Conservation (phyloP, 64 coral and sea anemone species). For the Pachyseris speciosa region DNA sequence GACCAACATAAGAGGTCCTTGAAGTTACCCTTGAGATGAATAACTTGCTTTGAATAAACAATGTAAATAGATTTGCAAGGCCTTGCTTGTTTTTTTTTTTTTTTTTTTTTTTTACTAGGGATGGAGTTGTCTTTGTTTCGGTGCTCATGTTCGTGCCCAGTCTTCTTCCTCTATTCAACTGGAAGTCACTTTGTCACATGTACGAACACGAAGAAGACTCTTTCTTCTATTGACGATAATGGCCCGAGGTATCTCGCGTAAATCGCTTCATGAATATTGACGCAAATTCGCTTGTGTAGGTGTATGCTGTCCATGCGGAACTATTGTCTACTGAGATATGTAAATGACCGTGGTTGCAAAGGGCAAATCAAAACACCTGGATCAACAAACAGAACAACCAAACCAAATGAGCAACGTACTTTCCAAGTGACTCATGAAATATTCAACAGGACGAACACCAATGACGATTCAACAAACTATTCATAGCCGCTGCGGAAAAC, state of each 20-base stretch:
- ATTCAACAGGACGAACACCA: conserved; percentile 13
- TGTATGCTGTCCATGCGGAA: not conserved
- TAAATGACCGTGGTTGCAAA: not conserved
- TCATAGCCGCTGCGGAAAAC: conserved; percentile 5
- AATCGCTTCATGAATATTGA: not conserved
- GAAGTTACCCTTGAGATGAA: too few relatives aligned
- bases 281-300: not conserved
- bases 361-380: not conserved
- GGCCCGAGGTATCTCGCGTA: too few relatives aligned
- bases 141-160: not conserved
- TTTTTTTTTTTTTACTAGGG: too few relatives aligned
- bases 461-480: not conserved
- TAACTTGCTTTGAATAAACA: too few relatives aligned
- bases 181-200: not conserved
- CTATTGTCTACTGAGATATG: not conserved
- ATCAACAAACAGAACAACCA: not conserved
- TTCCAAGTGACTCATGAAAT: conserved; percentile 15
- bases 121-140: not conserved
- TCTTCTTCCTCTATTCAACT: not conserved
- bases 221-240: not conserved
- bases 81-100: too few relatives aligned
- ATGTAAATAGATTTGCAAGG: not conserved
- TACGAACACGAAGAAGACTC: too few relatives aligned
- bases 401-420: conserved; percentile 11
- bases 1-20: too few relatives aligned